phyloP scores from a whole-genome alignment of 2,888 invertebrate genomes.

The Dolichomitus sp. region DNA sequence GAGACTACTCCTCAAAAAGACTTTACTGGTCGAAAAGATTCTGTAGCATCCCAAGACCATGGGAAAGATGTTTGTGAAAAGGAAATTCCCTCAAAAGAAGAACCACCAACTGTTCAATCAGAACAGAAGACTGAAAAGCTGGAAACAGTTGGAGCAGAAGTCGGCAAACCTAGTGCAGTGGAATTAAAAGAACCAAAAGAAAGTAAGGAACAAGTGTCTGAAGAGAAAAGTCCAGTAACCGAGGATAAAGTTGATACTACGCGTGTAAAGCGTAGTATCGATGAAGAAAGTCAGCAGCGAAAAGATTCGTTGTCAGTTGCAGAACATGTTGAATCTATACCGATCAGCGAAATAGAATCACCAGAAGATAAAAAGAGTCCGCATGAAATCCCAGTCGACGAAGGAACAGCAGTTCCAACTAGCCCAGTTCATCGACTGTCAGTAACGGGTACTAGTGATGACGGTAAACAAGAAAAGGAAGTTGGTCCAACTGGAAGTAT shows the following conservation, averaged over 20 bases:
- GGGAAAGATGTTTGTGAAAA: not conserved
- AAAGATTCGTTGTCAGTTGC: not conserved
- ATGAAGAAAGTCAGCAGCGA: not conserved
- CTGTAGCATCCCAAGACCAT: not conserved
- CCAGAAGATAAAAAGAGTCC: not conserved
- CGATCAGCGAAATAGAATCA: not conserved
- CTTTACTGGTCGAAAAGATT: not conserved
- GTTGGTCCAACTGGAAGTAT: conserved; percentile 88
- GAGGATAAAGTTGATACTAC: conserved; percentile 54
- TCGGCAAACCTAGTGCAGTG: conserved; percentile 24
- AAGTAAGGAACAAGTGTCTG: conserved; percentile 65
- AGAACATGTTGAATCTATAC: not conserved
- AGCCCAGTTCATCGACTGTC: conserved; percentile 88
- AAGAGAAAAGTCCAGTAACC: conserved; percentile 43
- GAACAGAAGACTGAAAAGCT: conserved; percentile 17
- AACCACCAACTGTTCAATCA: not conserved
- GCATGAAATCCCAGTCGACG: not conserved
- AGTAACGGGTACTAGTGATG: conserved; percentile 89
- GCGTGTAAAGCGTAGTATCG: not conserved
- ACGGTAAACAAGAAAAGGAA: conserved; percentile 89
- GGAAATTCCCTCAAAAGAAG: not conserved
- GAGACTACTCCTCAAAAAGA: not conserved
- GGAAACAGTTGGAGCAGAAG: conserved; percentile 34
- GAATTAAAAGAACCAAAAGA: conserved; percentile 17
- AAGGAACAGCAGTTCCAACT: conserved; percentile 63